Evolutionary conservation across 2,888 invertebrate species (phyloP).

Genomic region (Chloromyia formosa): DNA sequence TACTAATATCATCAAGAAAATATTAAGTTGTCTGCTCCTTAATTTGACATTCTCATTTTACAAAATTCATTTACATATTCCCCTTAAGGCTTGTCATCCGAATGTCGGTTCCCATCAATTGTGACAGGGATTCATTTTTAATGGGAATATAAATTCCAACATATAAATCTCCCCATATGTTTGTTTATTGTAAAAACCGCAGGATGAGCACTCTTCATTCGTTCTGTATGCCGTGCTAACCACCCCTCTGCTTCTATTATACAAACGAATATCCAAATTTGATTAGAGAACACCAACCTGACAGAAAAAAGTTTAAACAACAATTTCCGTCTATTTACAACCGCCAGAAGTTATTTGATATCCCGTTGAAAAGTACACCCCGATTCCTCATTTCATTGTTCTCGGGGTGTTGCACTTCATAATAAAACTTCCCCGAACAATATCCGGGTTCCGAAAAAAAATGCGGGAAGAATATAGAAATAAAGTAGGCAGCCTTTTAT

Average conservation of each 20-base stretch:
- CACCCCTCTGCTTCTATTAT: not conserved
- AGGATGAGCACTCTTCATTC: not conserved
- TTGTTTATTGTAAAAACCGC: too few species aligned
- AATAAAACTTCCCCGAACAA: not conserved
- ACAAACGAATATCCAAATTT: not conserved
- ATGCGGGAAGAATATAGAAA: constrained; percentile 1
- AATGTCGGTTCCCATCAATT: too few species aligned
- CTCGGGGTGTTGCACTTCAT: not conserved
- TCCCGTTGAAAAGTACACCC: not conserved
- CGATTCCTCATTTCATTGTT: not conserved
- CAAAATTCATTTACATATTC: too few species aligned
- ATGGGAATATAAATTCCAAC: not conserved
- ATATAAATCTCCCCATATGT: too few species aligned
- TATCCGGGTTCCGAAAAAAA: too few species aligned
- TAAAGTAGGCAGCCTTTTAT: constrained; percentile 15
- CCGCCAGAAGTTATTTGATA: constrained; percentile 39
- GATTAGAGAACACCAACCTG: not conserved
- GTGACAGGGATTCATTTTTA: not conserved
- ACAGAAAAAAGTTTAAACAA: constrained; percentile 35
- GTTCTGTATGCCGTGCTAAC: not conserved
- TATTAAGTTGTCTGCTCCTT: too few species aligned
- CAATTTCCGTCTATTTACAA: constrained; percentile 34
- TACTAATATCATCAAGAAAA: too few species aligned
- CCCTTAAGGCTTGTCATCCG: too few species aligned
- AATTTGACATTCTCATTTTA: too few species aligned